Evolutionary conservation across 2,888 invertebrate genomes (phyloP).

Genomic region (Trypoxylon attenuatum): DNA sequence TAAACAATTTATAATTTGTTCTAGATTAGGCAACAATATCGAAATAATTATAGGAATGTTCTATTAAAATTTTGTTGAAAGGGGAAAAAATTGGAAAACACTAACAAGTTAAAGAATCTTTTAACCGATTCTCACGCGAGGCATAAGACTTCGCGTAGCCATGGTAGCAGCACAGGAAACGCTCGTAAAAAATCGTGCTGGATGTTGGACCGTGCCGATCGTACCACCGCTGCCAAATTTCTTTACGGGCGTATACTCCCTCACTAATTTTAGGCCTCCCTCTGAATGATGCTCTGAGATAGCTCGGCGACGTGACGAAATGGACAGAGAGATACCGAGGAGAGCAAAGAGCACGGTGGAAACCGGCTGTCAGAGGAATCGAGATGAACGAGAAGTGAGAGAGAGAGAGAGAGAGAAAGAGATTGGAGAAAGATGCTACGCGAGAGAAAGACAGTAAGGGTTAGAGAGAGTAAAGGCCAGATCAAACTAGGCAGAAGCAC

Average conservation of each 20-base stretch:
- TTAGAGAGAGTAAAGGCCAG: background rate
- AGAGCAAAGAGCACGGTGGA: no score
- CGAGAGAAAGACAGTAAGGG: background rate
- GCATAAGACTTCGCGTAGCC: no score
- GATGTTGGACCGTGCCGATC: conserved; percentile 23
- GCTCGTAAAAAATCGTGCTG: background rate
- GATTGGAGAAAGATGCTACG: background rate
- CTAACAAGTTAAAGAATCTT: no score
- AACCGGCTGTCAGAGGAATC: no score
- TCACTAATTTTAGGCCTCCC: conserved; percentile 61
- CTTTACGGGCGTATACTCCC: conserved; percentile 47
- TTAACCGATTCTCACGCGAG: no score
- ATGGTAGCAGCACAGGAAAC: no score
- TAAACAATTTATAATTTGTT: no score
- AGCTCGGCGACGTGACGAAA: conserved; percentile 25
- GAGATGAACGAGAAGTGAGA: conserved; percentile 4
- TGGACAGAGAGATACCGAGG: conserved; percentile 17
- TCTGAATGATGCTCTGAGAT: conserved; percentile 46
- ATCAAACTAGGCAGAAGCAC: background rate
- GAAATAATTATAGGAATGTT: no score
- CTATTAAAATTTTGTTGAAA: no score
- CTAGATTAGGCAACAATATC: no score
- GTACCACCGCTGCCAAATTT: conserved; percentile 50
- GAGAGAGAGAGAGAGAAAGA: conserved; percentile 13
- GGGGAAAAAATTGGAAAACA: no score